Evolutionary conservation across 2,888 invertebrate genomes (phyloP).

Genomic region (Ectemnius cavifrons): DNA sequence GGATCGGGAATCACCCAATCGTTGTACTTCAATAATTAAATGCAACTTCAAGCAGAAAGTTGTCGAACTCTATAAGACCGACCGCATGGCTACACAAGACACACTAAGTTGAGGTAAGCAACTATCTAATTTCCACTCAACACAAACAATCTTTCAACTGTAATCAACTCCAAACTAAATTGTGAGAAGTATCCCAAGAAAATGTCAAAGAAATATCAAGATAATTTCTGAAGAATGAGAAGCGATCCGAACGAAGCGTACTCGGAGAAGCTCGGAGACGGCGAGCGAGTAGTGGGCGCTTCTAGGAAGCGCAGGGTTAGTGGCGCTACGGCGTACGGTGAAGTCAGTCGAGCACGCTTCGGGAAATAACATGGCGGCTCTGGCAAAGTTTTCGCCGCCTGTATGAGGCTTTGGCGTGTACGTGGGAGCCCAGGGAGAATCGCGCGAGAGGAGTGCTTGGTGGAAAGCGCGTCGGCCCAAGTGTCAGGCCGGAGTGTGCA

Average conservation of each 20-base stretch:
- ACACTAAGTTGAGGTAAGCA: no score
- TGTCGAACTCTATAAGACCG: not conserved
- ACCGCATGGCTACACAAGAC: no score
- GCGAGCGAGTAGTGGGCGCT: no score
- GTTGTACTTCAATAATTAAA: slow-evolving; percentile 19
- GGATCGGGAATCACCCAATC: slow-evolving; percentile 23
- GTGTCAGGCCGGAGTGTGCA: slow-evolving; percentile 4
- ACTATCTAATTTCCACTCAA: no score
- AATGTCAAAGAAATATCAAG: no score
- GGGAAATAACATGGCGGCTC: slow-evolving; percentile 74
- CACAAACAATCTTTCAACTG: no score
- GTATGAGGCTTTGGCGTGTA: slow-evolving; percentile 59
- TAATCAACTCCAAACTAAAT: no score
- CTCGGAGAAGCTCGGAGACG: no score
- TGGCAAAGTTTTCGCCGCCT: slow-evolving; percentile 71
- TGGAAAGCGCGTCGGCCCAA: not conserved
- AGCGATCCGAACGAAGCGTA: no score
- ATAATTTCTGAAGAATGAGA: no score
- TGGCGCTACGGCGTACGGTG: slow-evolving; percentile 17
- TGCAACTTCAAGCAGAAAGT: slow-evolving; percentile 5
- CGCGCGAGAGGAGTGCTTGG: not conserved
- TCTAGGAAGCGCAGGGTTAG: no score
- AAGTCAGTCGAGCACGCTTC: slow-evolving; percentile 47
- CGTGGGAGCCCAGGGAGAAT: slow-evolving; percentile 18
- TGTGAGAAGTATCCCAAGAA: no score